phyloP scores from a whole-genome alignment of 2,888 invertebrate genomes.

The Tribolium freemani region DNA sequence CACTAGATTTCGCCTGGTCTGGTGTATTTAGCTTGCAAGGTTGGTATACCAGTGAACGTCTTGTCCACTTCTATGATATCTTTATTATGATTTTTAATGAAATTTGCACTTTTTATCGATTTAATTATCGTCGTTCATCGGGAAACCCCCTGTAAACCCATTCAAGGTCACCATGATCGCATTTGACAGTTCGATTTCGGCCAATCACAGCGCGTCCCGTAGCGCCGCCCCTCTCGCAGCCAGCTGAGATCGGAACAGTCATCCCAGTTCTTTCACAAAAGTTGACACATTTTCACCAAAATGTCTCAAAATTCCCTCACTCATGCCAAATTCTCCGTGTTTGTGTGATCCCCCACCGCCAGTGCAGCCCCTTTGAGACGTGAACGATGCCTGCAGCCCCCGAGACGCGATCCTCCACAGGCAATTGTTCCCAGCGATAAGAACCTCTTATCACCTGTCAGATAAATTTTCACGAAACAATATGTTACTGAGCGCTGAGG shows the following conservation, averaged over 20 bases:
- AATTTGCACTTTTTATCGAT: no score
- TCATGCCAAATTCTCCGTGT: conserved; percentile 15
- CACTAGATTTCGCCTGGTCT: no score
- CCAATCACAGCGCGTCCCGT: conserved; percentile 29
- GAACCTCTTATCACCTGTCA: conserved; percentile 34
- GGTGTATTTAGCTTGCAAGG: no score
- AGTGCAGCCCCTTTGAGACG: not conserved
- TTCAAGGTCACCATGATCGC: no score
- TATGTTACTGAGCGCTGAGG: conserved; percentile 55
- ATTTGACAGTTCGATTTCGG: not conserved
- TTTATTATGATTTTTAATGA: no score
- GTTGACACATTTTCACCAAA: conserved; percentile 10
- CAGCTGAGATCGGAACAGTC: conserved; percentile 37
- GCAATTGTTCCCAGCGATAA: conserved; percentile 29
- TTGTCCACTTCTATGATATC: no score
- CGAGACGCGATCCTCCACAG: conserved; percentile 12
- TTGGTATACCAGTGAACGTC: no score
- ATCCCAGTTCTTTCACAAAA: conserved; percentile 30
- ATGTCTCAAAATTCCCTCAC: not conserved
- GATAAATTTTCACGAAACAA: conserved; percentile 48
- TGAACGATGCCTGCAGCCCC: conserved; percentile 8
- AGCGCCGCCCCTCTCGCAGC: conserved; percentile 27
- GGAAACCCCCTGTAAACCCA: no score
- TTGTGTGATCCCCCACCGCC: conserved; percentile 2
- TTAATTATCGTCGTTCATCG: no score